Percentiles rank a stretch among this genome's conserved stretches.
phyloP scores from a whole-genome alignment of 2,113 vertebrate species.

The Stegostoma tigrinum region DNA sequence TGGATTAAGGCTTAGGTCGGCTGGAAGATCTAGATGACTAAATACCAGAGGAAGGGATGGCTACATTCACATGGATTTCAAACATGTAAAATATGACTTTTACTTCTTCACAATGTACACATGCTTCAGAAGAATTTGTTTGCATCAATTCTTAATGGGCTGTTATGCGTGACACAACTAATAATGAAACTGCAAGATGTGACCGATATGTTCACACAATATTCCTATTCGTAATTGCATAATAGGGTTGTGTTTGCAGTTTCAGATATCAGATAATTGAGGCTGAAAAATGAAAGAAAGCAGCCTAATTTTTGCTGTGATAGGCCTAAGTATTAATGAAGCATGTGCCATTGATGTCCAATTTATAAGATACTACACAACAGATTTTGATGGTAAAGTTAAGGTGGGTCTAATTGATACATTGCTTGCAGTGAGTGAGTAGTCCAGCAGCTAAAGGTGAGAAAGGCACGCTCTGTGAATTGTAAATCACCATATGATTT shows the following conservation, averaged over 20 bases:
- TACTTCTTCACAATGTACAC: background rate
- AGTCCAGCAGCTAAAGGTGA: background rate
- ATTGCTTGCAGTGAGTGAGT: background rate
- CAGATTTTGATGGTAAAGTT: background rate
- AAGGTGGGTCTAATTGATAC: background rate
- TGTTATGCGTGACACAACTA: conserved; percentile 19
- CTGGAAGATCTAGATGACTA: conserved; percentile 23
- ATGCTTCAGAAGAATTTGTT: conserved; percentile 25
- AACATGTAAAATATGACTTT: conserved; percentile 11
- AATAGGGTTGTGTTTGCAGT: conserved; percentile 13
- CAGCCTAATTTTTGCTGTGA: background rate
- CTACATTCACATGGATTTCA: background rate
- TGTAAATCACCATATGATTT: background rate
- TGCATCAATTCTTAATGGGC: conserved; percentile 25
- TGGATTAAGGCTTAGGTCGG: background rate
- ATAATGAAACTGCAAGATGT: conserved; percentile 22
- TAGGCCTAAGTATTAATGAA: background rate
- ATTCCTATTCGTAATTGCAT: background rate
- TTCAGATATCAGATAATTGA: conserved; percentile 10
- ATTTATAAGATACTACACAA: background rate
- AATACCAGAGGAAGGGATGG: background rate
- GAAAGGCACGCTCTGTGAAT: background rate
- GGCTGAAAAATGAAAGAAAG: background rate
- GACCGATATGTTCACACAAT: conserved; percentile 22
- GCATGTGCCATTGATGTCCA: background rate